Evolutionary conservation across 2,797 vertebrate species (phyloP).

Genomic region (Protonibea diacanthus): DNA sequence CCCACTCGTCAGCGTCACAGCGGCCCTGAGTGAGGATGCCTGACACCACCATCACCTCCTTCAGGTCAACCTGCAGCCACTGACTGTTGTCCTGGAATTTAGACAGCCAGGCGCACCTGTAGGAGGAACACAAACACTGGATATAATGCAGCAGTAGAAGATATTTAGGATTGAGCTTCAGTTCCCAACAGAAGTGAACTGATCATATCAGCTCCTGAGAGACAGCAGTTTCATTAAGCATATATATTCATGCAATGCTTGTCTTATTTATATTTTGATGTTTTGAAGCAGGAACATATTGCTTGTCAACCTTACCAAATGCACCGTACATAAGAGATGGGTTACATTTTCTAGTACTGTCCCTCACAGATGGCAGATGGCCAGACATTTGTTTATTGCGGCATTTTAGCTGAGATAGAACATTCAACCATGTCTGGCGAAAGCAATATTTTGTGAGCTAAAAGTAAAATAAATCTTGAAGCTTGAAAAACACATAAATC

Average conservation of each 20-base stretch:
- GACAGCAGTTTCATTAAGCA: not conserved
- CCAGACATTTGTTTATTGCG: conserved; percentile 13
- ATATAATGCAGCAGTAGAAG: not conserved
- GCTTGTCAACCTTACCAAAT: not conserved
- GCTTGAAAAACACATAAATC: conserved; percentile 12
- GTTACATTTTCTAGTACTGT: conserved; percentile 2
- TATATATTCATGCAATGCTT: not conserved
- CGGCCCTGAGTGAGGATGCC: conserved; percentile 97
- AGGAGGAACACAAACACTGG: conserved; percentile 1
- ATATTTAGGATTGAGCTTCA: not conserved
- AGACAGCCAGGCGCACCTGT: conserved; percentile 97
- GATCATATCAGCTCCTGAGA: not conserved
- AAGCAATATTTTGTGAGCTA: not conserved
- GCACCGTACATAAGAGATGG: conserved; percentile 7
- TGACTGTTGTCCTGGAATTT: conserved; percentile 97
- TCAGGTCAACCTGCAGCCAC: conserved; percentile 97
- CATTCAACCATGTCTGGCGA: not conserved
- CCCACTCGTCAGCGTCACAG: conserved; percentile 97
- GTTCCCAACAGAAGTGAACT: not conserved
- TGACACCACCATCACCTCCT: conserved; percentile 92
- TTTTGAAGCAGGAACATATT: conserved; percentile 24
- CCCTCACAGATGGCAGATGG: conserved; percentile 27
- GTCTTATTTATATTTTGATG: conserved; percentile 14
- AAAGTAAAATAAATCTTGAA: conserved; percentile 5
- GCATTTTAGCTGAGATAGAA: conserved; percentile 4